These are phyloP conservation scores for Pollachius pollachius DNA, from an alignment of 2,113 vertebrate species.

Conservation along the genomic window DNA sequence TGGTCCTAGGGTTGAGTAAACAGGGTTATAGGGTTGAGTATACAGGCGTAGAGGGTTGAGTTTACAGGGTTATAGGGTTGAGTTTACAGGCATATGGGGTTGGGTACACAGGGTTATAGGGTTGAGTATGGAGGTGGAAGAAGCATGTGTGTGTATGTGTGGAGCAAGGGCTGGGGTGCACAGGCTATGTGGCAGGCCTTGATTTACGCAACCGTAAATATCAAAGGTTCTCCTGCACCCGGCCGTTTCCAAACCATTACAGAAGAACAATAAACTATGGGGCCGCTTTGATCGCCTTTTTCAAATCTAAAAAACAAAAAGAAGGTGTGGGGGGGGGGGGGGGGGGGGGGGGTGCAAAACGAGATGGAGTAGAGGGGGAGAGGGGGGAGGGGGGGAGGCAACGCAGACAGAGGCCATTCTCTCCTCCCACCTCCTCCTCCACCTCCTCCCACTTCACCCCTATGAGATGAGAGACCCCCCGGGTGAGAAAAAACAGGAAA, in stretches of 20 bases:
- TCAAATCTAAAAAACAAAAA: slow-evolving; percentile 34
- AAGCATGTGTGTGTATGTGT: slow-evolving; percentile 20
- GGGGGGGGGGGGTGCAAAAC: slow-evolving; percentile 28
- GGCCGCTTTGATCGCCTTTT: slow-evolving; percentile 61
- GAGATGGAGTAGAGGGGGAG: slow-evolving; percentile 49
- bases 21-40: neutral
- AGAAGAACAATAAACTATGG: slow-evolving; percentile 71
- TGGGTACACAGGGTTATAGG: slow-evolving; percentile 21
- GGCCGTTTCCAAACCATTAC: slow-evolving; percentile 74
- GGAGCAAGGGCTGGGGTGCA: slow-evolving; percentile 14
- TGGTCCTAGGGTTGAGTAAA: slow-evolving; percentile 14
- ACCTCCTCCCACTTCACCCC: slow-evolving; percentile 16
- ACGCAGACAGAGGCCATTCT: slow-evolving; percentile 31
- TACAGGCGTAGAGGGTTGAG: slow-evolving; percentile 5
- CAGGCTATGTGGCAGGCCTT: slow-evolving; percentile 47
- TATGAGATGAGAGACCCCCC: slow-evolving; percentile 40
- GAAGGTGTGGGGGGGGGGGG: neutral
- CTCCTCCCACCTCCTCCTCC: slow-evolving; percentile 13
- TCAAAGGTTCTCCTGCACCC: slow-evolving; percentile 66
- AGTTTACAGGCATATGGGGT: neutral
- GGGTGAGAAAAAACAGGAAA: slow-evolving; percentile 62
- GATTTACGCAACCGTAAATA: slow-evolving; percentile 64
- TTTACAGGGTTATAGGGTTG: slow-evolving; percentile 7
- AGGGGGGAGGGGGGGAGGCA: slow-evolving; percentile 32
- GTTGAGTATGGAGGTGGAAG: slow-evolving; percentile 18